phyloP scores from a whole-genome alignment of 2,888 invertebrate species.

The Schizaphis graminum region DNA sequence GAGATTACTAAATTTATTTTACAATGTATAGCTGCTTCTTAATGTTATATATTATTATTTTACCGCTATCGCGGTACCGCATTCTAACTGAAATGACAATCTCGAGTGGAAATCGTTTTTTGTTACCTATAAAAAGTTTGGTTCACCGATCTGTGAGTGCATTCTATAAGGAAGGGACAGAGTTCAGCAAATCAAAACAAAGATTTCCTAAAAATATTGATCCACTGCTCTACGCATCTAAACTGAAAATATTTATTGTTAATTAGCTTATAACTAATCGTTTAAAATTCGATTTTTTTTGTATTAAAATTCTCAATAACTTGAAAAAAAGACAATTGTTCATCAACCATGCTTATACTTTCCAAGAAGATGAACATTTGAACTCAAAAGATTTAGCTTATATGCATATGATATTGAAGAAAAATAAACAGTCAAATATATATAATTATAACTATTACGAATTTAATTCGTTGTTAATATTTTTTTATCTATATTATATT shows the following conservation, averaged over 20 bases:
- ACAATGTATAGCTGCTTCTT: neutral
- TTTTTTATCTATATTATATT: neutral
- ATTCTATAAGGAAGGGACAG: too few relatives aligned
- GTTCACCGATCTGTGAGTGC: neutral
- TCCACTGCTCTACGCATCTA: neutral
- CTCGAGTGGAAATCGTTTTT: neutral
- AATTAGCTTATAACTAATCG: neutral
- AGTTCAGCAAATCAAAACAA: neutral
- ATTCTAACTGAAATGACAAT: neutral
- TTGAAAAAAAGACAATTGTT: too few relatives aligned
- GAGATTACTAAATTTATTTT: slow-evolving; percentile 2
- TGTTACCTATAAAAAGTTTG: neutral
- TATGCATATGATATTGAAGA: neutral
- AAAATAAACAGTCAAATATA: neutral
- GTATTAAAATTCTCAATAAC: neutral
- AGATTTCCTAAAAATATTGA: neutral
- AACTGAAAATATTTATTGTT: neutral
- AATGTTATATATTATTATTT: neutral
- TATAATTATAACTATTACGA: neutral
- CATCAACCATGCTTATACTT: neutral
- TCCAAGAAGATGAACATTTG: neutral
- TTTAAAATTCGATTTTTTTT: neutral
- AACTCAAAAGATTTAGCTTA: neutral
- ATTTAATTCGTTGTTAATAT: neutral
- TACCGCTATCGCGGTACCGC: neutral